Base-by-base conservation (phyloP, 2,888 invertebrate genomes). In the Trypoxylon attenuatum region DNA sequence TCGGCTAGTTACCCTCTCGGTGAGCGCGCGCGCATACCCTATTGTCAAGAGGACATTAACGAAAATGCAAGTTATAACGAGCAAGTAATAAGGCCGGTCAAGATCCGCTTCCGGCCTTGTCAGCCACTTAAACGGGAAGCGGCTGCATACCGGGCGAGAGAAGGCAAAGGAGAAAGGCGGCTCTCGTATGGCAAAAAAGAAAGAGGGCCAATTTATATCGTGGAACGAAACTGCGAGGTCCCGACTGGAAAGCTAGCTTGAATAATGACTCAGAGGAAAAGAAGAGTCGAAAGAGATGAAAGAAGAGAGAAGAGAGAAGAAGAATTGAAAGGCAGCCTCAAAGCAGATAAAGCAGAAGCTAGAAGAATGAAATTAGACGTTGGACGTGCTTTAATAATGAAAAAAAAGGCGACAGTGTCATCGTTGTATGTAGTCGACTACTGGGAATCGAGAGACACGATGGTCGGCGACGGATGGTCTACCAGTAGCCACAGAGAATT, bases 31-130 rank as follows among this genome's bases (percentile, higher is more conserved):
- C n/a, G n/a, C n/a, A n/a, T n/a, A n/a, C n/a, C n/a, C 58, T 41
- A 54, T 69, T 72, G 57, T 61, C 51, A 41, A 29, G 46, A n/a
- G n/a, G 16, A 51, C 58, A 63, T 74, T 66, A 69, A 71, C 65
- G 75, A 74, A 75, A 71, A 72, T 50, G 64, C 62, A 58, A 69
- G 75, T 72, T 74, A 66, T 69, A 74, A 75, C 52, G 72, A 75
- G 29, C 25, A 50, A 33, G 69, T 63, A 75, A 69, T 71, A 75
- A 75, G 69, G 42, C 47, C 68, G 57, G 54, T 62, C 56, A 64
- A 54, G 54, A 60, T 60, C 51, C 57, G 52, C 59, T 64, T 62
- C 61, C 57, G 58, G 46, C 45, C 55, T n/a, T n/a, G n/a, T n/a
- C n/a, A 47, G 39, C 42, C 47, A 61, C 61, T 56, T 45, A 41